These are phyloP conservation scores for Philhelius pedissequus DNA, from an alignment of 2,888 invertebrate species.

Conservation along the genomic window DNA sequence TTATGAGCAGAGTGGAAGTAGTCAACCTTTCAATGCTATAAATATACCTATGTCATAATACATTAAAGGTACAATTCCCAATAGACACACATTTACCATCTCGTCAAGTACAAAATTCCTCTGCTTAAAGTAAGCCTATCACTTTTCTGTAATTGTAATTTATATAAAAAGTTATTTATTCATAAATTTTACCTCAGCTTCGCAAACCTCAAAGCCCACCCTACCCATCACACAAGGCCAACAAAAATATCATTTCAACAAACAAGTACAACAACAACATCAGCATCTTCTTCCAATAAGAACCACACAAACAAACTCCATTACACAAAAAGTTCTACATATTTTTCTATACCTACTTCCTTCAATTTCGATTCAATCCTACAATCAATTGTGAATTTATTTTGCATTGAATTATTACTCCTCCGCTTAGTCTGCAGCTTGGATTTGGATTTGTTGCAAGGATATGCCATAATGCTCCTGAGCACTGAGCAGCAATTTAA, in stretches of 20 bases:
- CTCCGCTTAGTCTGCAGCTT: conserved; percentile 16
- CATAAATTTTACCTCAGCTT: neutral
- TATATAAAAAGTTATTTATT: conserved; percentile 9
- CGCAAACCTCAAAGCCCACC: neutral
- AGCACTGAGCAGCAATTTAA: conserved; percentile 58
- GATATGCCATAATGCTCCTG: conserved; percentile 23
- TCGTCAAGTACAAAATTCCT: neutral
- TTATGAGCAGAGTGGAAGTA: no score
- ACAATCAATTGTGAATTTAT: conserved; percentile 56
- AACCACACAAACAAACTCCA: conserved; percentile 19
- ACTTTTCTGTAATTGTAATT: conserved; percentile 5
- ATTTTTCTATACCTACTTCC: conserved; percentile 2
- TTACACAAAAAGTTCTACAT: conserved; percentile 26
- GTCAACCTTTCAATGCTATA: neutral
- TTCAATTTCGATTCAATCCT: conserved; percentile 24
- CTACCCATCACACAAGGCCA: neutral
- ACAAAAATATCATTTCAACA: conserved; percentile 1
- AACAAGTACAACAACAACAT: neutral
- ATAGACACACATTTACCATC: neutral
- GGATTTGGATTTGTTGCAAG: neutral
- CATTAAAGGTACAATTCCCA: neutral
- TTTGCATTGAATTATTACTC: conserved; percentile 58
- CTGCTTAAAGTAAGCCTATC: neutral
- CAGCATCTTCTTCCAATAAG: neutral
- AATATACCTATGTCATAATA: neutral